phyloP scores from a whole-genome alignment of 2,888 invertebrate species.

The Drosophila anceps region DNA sequence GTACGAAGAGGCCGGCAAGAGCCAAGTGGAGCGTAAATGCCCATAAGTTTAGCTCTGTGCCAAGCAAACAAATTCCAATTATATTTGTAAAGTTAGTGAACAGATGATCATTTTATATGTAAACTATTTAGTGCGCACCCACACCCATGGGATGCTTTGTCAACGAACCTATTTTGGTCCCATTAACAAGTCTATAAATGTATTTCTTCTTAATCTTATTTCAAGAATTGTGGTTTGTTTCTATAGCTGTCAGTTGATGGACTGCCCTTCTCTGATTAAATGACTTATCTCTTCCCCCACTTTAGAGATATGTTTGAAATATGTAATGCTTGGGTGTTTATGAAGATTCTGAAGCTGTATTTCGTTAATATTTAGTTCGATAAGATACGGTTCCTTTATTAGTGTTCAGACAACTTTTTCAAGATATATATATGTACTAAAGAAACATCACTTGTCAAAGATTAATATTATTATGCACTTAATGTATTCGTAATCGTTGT shows the following conservation, averaged over 20 bases:
- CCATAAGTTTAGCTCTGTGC: conserved; percentile 86
- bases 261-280: background rate
- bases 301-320: background rate
- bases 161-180: conserved; percentile 3
- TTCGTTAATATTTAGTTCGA: background rate
- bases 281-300: background rate
- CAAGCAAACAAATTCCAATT: conserved; percentile 37
- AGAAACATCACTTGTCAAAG: conserved; percentile 26
- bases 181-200: conserved; percentile 15
- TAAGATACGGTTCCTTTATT: conserved; percentile 27
- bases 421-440: conserved; percentile 23
- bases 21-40: conserved; percentile 98
- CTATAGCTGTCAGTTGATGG: background rate
- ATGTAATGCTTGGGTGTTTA: background rate
- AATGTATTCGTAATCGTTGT: conserved; percentile 12
- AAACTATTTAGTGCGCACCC: conserved; percentile 42
- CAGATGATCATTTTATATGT: conserved; percentile 43
- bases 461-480: conserved; percentile 19
- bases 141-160: conserved; percentile 15
- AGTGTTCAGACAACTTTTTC: conserved; percentile 5
- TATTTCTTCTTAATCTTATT: conserved; percentile 12
- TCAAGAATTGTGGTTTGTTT: background rate
- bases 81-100: conserved; percentile 57
- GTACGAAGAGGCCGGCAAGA: conserved; percentile 98
- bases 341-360: background rate